Base-by-base conservation (phyloP, 2,113 vertebrate genomes). In the Boleophthalmus pectinirostris region DNA sequence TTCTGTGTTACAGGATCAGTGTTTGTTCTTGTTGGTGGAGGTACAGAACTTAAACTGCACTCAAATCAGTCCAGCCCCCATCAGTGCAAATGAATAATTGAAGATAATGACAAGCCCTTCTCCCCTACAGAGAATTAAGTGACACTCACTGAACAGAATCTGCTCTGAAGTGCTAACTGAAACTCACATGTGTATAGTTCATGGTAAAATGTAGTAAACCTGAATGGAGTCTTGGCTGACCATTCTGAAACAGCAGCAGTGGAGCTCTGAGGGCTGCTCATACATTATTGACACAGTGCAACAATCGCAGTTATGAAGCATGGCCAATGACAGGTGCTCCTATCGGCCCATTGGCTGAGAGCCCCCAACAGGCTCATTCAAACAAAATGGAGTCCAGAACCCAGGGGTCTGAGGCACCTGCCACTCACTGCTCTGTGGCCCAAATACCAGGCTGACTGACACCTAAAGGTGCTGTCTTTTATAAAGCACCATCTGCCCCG, bases 371-470 rank as follows among this genome's bases (percentile, higher is more conserved):
- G 68, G 72, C 58, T 21, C 18, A n/a, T 63, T 74, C 73, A 76
- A 33, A 74, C 68, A 75, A 76, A 81, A 78, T 75, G 82, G 83
- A 66, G 61, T 73, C 69, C 67, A 66, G 67, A 54, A 68, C 77
- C 66, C 1, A 0, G 66, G 77, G 75, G 54, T 54, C 20, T 38
- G 72, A 73, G 35, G 71, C 53, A 77, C 57, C 82, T 14, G 53
- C 72, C 77, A 80, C 69, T 82, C 89, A 81, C 61, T 63, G 70
- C 67, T 82, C 47, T 15, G 16, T 85, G 83, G 76, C 85, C 89
- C 75, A 87, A 71, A 81, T 87, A 87, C 45, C 68, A 81, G 53
- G 21, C 57, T 89, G 87, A 90, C 78, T 89, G 86, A 83, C 84
- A 87, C 74, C 57, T 80, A 70, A 85, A 82, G 72, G 83, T 81